A percentile compares a stretch with the other conserved stretches of the same genome.
These are phyloP conservation scores for Morpho helenor DNA, from an alignment of 2,888 invertebrate species.

Conservation along the genomic window DNA sequence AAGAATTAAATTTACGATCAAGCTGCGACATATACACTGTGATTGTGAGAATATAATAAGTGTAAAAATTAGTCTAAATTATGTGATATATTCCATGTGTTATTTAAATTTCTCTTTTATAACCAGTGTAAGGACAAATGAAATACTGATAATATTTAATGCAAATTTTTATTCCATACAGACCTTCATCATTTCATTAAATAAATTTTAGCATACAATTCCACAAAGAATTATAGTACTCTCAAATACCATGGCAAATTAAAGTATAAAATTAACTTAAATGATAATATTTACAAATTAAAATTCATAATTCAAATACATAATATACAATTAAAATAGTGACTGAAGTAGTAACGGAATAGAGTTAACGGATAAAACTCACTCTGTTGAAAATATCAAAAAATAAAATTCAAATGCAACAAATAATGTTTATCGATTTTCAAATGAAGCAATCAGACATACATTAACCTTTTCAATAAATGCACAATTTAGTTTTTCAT, in stretches of 20 bases:
- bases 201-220: conserved; percentile 63
- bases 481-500: conserved; percentile 26
- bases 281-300: conserved; percentile 74
- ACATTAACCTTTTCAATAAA: conserved; percentile 32
- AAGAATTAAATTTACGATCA: conserved; percentile 2
- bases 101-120: conserved; percentile 34
- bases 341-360: conserved; percentile 64
- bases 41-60: conserved; percentile 16
- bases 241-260: conserved; percentile 72
- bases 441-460: conserved; percentile 41
- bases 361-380: conserved; percentile 51
- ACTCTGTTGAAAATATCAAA: conserved; percentile 49
- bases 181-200: conserved; percentile 65
- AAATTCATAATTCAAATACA: conserved; percentile 58
- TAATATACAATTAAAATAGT: conserved; percentile 76
- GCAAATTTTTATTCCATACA: conserved; percentile 68
- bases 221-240: conserved; percentile 62
- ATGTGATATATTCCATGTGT: conserved; percentile 55
- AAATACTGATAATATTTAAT: conserved; percentile 61
- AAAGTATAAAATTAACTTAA: conserved; percentile 69
- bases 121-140: conserved; percentile 35
- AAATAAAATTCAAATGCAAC: conserved; percentile 47
- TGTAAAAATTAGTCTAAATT: conserved; percentile 58
- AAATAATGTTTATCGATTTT: conserved; percentile 29
- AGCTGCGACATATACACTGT: conserved; percentile 9